Evolutionary conservation across 2,113 vertebrate genomes (phyloP), one percentile per base, ranked within the genome.

Genomic region (Hystrix cristata): DNA sequence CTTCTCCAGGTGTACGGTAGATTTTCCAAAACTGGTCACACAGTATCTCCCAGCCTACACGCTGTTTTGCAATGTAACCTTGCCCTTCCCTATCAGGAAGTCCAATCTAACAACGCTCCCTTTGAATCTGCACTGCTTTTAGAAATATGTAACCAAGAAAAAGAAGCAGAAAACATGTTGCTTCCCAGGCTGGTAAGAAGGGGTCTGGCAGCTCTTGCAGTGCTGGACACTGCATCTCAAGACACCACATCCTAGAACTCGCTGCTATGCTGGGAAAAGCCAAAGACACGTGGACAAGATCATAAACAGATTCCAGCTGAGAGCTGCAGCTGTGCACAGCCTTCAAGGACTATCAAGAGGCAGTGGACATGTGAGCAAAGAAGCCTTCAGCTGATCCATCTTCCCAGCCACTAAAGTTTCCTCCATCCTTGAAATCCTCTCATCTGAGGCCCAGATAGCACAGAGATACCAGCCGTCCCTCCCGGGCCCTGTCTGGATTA

Each of bases 21-120:
- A 86, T 65, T 93, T 97, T 72, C 86, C 62, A 51, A 93, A 95
- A 65, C 65, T 29, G 11, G 38, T 21, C 55, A 48, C n/a, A 51
- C 5, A n/a, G 0, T 11, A 64, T 71, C 38, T 76, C 29, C 27
- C 27, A 55, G 7, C 3, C 27, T 11, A 82, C n/a, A 1, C 16
- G 38, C 34, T 95, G 9, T 53, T 79, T 67, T 71, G 13, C 43
- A 87, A n/a, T 53, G 29, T 55, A 34, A 83, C 23, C 25, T 90
- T 25, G 21, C 10, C 3, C 12, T 21, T 31, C 2, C 21, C 79
- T 21, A 31, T 21, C 13, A 91, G 88, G 16, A 60, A 3, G 7
- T 38, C 55, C n/a, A 69, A 59, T 74, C 29, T 62, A 89, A 62
- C 76, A n/a, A 59, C 3, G 3, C 10, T 83, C 21, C 16, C 34